These are phyloP conservation scores for Eciton burchellii DNA, from an alignment of 1,140 invertebrate species.

Conservation along the genomic window DNA sequence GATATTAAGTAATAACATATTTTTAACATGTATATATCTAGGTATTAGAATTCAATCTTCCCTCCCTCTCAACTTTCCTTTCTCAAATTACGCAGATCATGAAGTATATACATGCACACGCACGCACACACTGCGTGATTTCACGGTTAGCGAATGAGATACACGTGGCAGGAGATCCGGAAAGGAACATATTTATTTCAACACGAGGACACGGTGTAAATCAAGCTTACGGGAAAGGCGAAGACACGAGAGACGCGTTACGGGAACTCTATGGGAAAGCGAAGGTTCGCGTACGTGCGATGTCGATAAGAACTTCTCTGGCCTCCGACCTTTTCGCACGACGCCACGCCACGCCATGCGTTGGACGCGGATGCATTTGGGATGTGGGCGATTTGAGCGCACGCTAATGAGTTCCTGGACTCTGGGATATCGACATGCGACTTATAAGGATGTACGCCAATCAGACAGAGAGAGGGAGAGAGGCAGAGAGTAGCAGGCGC, in stretches of 20 bases:
- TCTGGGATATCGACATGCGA: slow-evolving; percentile 52
- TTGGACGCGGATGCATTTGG: slow-evolving; percentile 55
- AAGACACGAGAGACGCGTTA: slow-evolving; percentile 7
- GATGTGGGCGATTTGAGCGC: slow-evolving; percentile 66
- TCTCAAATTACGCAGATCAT: neutral
- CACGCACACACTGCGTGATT: no score
- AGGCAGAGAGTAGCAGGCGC: slow-evolving; percentile 4
- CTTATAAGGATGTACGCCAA: slow-evolving; percentile 72
- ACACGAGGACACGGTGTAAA: neutral
- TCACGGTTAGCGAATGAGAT: no score
- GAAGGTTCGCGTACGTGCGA: slow-evolving; percentile 15
- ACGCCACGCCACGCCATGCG: slow-evolving; percentile 27
- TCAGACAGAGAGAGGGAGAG: slow-evolving; percentile 29
- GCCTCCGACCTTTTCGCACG: slow-evolving; percentile 62
- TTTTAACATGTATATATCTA: no score
- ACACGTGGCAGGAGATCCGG: no score
- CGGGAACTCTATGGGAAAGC: neutral
- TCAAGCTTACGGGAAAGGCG: neutral
- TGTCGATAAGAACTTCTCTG: slow-evolving; percentile 61
- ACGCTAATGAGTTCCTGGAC: slow-evolving; percentile 71
- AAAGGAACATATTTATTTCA: slow-evolving; percentile 3
- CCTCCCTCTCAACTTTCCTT: no score
- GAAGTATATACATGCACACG: neutral
- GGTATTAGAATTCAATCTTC: no score
- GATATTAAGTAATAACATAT: neutral